Conservation (phyloP, 2,113 vertebrate species). For the Tragelaphus imberbis region DNA sequence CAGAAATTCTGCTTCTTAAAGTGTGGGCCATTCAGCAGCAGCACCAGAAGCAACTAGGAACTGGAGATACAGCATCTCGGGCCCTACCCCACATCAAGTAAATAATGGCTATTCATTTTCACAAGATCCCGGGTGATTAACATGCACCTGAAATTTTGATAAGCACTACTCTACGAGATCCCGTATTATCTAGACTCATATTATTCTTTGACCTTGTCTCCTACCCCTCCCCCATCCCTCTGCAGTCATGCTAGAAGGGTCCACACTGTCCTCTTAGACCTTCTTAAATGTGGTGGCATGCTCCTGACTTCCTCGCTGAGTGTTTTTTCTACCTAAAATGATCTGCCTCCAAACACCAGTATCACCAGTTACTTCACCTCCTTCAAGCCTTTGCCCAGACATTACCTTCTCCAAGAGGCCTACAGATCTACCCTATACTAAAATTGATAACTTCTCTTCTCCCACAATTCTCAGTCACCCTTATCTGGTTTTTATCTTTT, state of each 20-base stretch:
- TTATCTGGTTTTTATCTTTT: not conserved
- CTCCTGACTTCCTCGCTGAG: not conserved
- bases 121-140: not conserved
- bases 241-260: not conserved
- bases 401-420: not conserved
- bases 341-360: not conserved
- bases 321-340: not conserved
- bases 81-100: not conserved
- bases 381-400: not conserved
- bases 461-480: not conserved
- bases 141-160: not conserved
- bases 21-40: not conserved
- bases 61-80: not conserved
- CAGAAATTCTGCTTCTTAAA: not conserved
- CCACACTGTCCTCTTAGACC: not conserved
- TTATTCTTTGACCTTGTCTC: not conserved
- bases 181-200: not conserved
- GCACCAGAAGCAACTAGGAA: not conserved
- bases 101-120: not conserved
- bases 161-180: not conserved
- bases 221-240: not conserved
- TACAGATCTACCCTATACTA: not conserved
- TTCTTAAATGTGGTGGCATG: not conserved
- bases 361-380: not conserved
- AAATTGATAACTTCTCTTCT: not conserved